phyloP scores from a whole-genome alignment of 1,140 invertebrate species.

The Drosophila neocordata region DNA sequence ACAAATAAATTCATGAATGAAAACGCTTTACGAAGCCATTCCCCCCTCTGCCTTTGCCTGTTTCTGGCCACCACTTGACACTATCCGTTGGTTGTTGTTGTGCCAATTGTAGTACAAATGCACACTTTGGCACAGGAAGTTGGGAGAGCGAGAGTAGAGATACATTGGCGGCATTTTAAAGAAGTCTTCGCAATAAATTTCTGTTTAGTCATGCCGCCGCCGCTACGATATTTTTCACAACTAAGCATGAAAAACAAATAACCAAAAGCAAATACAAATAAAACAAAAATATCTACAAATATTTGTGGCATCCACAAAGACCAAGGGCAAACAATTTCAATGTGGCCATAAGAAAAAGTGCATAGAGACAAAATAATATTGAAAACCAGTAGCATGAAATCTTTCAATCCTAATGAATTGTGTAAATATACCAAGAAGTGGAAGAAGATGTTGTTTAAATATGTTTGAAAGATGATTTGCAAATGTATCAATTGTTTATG shows the following conservation, averaged over 20 bases:
- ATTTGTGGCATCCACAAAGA: slow-evolving; percentile 53
- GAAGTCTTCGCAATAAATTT: slow-evolving; percentile 57
- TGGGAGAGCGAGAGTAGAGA: slow-evolving; percentile 65
- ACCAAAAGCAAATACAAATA: slow-evolving; percentile 63
- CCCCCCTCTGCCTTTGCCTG: neutral
- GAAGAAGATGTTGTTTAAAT: neutral
- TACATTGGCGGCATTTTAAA: slow-evolving; percentile 78
- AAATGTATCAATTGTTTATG: neutral
- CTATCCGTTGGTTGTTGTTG: slow-evolving; percentile 25
- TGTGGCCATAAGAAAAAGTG: slow-evolving; percentile 41
- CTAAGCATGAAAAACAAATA: slow-evolving; percentile 72
- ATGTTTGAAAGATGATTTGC: slow-evolving; percentile 12
- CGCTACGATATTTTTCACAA: slow-evolving; percentile 59
- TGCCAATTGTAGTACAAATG: slow-evolving; percentile 73
- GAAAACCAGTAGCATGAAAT: slow-evolving; percentile 39
- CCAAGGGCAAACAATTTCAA: slow-evolving; percentile 49
- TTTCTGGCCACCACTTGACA: slow-evolving; percentile 2
- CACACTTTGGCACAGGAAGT: slow-evolving; percentile 67
- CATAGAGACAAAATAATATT: slow-evolving; percentile 27
- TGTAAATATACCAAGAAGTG: slow-evolving; percentile 21
- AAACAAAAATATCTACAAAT: slow-evolving; percentile 40
- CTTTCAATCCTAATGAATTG: slow-evolving; percentile 23
- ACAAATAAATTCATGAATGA: slow-evolving; percentile 78
- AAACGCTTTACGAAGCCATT: slow-evolving; percentile 42
- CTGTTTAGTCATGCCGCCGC: slow-evolving; percentile 65